These are phyloP conservation scores for Scaeva pyrastri DNA, from an alignment of 2,888 invertebrate genomes.

Conservation along the genomic window DNA sequence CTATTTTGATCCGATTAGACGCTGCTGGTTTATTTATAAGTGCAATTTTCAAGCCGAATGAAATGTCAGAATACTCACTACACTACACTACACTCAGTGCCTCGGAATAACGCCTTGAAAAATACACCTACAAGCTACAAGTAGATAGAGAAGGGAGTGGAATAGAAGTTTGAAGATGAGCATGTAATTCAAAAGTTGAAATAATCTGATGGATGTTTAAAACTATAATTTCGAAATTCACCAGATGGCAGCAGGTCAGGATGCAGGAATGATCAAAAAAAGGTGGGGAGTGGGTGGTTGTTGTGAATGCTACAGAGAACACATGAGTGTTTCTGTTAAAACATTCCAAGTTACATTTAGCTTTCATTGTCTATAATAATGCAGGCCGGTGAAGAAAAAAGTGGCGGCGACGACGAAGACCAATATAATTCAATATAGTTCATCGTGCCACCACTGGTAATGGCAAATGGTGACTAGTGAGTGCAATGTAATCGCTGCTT, in stretches of 20 bases:
- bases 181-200: neutral
- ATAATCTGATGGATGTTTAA: conserved; percentile 15
- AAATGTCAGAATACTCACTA: no score
- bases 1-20: conserved; percentile 38
- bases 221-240: conserved; percentile 8
- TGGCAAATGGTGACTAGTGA: neutral
- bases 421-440: conserved; percentile 3
- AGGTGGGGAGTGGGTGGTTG: no score
- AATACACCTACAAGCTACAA: no score
- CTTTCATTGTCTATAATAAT: conserved; percentile 54
- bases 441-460: conserved; percentile 15
- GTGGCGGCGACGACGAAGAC: neutral
- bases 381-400: neutral
- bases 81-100: conserved; percentile 43
- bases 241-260: neutral
- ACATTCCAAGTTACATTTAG: neutral
- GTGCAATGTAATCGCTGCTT: conserved; percentile 43
- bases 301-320: neutral
- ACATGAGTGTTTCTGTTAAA: no score
- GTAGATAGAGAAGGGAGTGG: no score
- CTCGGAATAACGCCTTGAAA: neutral
- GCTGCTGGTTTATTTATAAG: conserved; percentile 46
- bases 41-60: conserved; percentile 35
- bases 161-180: neutral
- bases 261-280: neutral